phyloP scores from a whole-genome alignment of 2,797 vertebrate genomes.

The Sternarchorhynchus goeldii region DNA sequence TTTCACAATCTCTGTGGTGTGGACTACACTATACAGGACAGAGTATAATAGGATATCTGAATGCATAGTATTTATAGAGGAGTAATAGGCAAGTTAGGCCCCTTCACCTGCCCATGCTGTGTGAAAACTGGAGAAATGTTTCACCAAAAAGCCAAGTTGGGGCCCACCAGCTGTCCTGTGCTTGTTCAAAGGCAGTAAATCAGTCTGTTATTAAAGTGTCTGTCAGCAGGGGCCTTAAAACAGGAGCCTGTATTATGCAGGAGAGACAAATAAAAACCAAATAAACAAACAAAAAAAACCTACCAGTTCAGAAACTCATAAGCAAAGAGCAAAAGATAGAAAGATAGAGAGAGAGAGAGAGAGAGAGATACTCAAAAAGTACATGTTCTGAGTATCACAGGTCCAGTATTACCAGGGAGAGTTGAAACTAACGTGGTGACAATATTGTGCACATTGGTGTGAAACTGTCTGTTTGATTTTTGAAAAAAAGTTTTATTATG shows the following conservation, averaged over 20 bases:
- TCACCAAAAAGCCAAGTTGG: not conserved
- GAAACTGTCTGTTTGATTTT: constrained; percentile 49
- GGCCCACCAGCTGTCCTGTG: constrained; percentile 30
- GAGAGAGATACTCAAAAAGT: constrained; percentile 13
- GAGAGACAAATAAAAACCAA: not conserved
- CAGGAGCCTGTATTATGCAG: constrained; percentile 16
- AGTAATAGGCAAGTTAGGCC: constrained; percentile 29
- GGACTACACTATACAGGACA: constrained; percentile 17
- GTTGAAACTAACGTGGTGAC: constrained; percentile 23
- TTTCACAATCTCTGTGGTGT: constrained; percentile 29
- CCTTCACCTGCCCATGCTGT: constrained; percentile 31
- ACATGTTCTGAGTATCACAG: constrained; percentile 8
- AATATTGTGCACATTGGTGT: constrained; percentile 53
- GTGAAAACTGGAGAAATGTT: not conserved
- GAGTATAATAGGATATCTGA: constrained; percentile 11
- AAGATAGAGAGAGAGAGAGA: not conserved
- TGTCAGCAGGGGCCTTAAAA: constrained; percentile 21
- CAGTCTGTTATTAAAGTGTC: constrained; percentile 15
- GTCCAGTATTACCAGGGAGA: constrained; percentile 42
- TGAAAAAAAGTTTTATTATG: constrained; percentile 65
- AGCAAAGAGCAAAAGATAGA: not conserved
- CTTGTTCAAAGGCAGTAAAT: constrained; percentile 26
- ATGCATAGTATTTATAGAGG: constrained; percentile 45
- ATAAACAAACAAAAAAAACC: not conserved
- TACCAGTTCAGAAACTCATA: not conserved